phyloP scores from a whole-genome alignment of 23 tunicate species.

The Styela clava region DNA sequence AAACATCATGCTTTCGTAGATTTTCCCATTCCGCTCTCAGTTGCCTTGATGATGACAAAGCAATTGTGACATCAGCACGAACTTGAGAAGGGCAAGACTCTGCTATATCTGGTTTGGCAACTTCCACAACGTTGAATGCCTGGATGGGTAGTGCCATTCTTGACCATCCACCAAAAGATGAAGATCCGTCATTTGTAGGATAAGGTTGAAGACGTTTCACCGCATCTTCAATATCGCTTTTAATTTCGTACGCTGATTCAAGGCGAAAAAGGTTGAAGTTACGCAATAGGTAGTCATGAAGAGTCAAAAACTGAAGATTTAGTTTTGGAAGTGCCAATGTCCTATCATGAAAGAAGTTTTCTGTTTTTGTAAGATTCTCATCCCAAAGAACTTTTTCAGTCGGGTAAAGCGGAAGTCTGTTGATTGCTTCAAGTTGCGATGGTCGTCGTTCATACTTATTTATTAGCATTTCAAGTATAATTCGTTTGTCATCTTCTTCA shows the following conservation, averaged over 20 bases:
- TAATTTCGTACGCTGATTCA: conserved; percentile 95
- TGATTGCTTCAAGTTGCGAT: conserved; percentile 90
- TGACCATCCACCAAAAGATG: conserved; percentile 95
- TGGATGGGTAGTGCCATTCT: conserved; percentile 98
- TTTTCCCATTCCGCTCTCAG: conserved; percentile 88
- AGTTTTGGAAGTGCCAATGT: conserved; percentile 95
- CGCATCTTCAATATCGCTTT: conserved; percentile 81
- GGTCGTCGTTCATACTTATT: conserved; percentile 74
- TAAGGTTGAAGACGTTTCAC: conserved; percentile 82
- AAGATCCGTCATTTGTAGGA: conserved; percentile 59
- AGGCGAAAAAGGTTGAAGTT: conserved; percentile 92
- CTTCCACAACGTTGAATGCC: conserved; percentile 88
- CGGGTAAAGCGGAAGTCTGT: conserved; percentile 89
- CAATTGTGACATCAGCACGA: conserved; percentile 93
- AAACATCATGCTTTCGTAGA: conserved; percentile 93
- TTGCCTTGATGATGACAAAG: conserved; percentile 38
- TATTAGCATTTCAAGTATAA: conserved; percentile 74
- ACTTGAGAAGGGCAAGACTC: conserved; percentile 88
- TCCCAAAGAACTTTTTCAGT: conserved; percentile 96
- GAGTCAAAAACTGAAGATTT: conserved; percentile 92
- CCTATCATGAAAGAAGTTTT: conserved; percentile 61
- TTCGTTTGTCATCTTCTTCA: conserved; percentile 52
- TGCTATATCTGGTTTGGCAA: conserved; percentile 94
- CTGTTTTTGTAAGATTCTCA: conserved; percentile 94
- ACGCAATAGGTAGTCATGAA: conserved; percentile 92